Base-by-base conservation (phyloP, 2,797 vertebrate genomes). In the Morelia viridis region DNA sequence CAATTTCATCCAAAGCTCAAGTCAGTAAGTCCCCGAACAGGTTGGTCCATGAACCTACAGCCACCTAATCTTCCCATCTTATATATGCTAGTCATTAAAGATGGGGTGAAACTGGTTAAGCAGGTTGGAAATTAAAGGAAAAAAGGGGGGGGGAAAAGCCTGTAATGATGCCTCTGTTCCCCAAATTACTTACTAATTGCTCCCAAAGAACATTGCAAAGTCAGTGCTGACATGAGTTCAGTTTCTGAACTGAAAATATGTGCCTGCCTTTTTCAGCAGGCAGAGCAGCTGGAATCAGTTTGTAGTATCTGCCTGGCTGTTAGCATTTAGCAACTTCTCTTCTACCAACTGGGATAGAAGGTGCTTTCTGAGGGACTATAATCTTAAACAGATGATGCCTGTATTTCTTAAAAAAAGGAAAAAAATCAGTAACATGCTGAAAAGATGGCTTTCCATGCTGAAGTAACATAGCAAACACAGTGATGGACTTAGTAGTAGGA, bases 181-280 rank as follows among this genome's bases (percentile, higher is more conserved):
- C 95, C 91, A 96, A 94, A 94, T 92, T 89, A 57, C 84, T 93
- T 1, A 19, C 91, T 96, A 92, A 96, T 96, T 95, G 64, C 56
- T 87, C 93, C 85, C 94, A 94, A 96, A 92, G 91, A 91, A 4
- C 61, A 94, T 93, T 90, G 5, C 92, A 93, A 94, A 95, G 76
- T 93, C 91, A 87, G 17, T 92, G 94, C 65, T 86, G 13, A 41
- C 31, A 57, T 90, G 95, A 93, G 64, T 89, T 41, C 26, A 56
- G 0, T 0, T 83, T 84, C 80, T 68, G 58, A 90, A 88, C 84
- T 89, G 46, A 93, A 93, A 92, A 93, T 91, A 94, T 7, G 11
- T 7, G n/a, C 50, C 88, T 84, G 76, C 22, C 24, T 91, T 88
- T 90, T 92, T 90, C 57, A 84, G 57, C 3, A 22, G 87, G 58